phyloP scores from a whole-genome alignment of 2,888 invertebrate species.

The Selenia dentaria region DNA sequence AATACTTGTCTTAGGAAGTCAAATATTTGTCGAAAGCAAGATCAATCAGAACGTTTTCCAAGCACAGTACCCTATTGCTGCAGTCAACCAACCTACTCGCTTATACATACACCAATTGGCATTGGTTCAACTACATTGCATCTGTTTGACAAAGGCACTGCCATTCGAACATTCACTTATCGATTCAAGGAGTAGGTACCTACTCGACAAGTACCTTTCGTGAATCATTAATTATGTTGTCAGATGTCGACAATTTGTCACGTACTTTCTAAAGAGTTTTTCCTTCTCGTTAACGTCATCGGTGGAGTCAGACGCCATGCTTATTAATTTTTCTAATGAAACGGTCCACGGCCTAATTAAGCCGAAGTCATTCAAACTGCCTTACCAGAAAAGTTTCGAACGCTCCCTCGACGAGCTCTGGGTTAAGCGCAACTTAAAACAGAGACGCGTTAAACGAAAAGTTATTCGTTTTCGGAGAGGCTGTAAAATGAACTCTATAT shows the following conservation, averaged over 20 bases:
- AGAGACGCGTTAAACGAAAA: constrained; percentile 56
- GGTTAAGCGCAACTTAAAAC: constrained; percentile 60
- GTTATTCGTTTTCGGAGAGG: constrained; percentile 47
- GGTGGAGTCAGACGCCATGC: constrained; percentile 39
- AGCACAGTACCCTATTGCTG: constrained; percentile 25
- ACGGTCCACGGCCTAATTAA: constrained; percentile 56
- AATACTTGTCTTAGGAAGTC: constrained; percentile 30
- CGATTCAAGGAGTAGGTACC: constrained; percentile 2
- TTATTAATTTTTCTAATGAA: constrained; percentile 69
- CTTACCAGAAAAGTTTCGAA: constrained; percentile 64
- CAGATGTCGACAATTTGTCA: constrained; percentile 39
- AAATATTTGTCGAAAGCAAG: constrained; percentile 28
- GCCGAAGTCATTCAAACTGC: constrained; percentile 50
- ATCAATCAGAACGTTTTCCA: constrained; percentile 27
- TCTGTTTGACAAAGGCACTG: constrained; percentile 16
- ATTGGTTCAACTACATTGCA: constrained; percentile 17
- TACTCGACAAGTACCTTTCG: constrained; percentile 3
- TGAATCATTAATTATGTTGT: constrained; percentile 29
- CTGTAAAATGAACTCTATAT: constrained; percentile 36
- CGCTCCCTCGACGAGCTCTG: constrained; percentile 56
- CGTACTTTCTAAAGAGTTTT: constrained; percentile 43
- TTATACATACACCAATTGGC: constrained; percentile 2
- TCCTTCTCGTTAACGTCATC: constrained; percentile 45
- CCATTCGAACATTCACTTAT: constrained; percentile 2
- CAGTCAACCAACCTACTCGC: constrained; percentile 11